These are phyloP conservation scores for Myocastor coypus DNA, from an alignment of 2,113 vertebrate genomes.

Conservation along the genomic window DNA sequence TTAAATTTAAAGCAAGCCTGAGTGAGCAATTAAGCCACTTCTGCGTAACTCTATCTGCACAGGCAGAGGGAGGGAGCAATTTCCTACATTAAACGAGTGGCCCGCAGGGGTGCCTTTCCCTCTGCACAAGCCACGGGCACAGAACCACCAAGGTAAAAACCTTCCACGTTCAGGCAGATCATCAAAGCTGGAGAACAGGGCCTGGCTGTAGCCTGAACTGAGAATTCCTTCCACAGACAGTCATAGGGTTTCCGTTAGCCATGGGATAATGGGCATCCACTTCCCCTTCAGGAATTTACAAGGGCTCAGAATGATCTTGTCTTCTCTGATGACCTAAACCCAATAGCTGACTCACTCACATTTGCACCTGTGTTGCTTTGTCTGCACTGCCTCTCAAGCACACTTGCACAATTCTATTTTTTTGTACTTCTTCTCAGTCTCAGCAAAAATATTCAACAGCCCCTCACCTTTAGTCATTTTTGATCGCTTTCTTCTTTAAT, in stretches of 20 bases:
- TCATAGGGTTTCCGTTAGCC: conserved; percentile 61
- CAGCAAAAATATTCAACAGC: not conserved
- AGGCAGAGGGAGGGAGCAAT: not conserved
- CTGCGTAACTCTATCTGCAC: not conserved
- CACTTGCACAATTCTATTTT: not conserved
- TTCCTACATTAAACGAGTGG: fast-evolving
- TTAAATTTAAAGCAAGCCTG: conserved; percentile 32
- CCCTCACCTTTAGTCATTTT: not conserved
- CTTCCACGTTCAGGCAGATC: not conserved
- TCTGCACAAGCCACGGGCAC: not conserved
- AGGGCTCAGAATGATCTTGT: not conserved
- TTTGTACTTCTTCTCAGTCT: not conserved
- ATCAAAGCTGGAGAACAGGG: not conserved
- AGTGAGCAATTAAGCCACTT: not conserved
- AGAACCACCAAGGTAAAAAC: not conserved
- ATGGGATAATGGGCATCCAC: not conserved
- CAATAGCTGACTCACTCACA: not conserved
- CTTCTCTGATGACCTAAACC: conserved; percentile 43
- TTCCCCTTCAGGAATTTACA: not conserved
- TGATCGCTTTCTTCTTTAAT: conserved; percentile 47
- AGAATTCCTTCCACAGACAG: conserved; percentile 61
- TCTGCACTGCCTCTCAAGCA: conserved; percentile 8
- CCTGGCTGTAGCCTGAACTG: not conserved
- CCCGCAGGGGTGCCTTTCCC: not conserved
- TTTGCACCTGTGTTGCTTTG: not conserved